phyloP scores from a whole-genome alignment of 2,113 vertebrate species.

The Connochaetes taurinus region DNA sequence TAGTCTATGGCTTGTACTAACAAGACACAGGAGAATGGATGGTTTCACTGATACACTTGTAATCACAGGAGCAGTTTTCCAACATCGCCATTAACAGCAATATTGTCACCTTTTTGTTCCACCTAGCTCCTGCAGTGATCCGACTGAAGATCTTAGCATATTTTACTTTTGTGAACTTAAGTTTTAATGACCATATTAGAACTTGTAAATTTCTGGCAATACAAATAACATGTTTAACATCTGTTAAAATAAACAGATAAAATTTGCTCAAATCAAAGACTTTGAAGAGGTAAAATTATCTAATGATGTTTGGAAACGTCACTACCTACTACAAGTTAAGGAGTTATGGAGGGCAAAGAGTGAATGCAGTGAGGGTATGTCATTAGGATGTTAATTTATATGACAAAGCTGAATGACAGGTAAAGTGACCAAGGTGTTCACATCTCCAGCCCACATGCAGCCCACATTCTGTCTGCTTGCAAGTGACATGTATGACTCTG shows the following conservation, averaged over 20 bases:
- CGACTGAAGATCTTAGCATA: neutral
- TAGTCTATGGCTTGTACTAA: neutral
- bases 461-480: neutral
- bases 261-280: neutral
- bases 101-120: accelerated
- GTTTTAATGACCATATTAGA: neutral
- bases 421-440: neutral
- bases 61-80: neutral
- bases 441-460: neutral
- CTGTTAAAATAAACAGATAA: neutral
- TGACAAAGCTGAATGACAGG: neutral
- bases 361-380: neutral
- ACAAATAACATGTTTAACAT: neutral
- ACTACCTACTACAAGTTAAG: neutral
- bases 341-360: neutral
- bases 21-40: neutral
- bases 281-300: neutral
- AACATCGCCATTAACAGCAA: neutral
- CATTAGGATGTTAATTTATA: neutral
- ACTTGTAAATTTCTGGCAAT: neutral
- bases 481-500: neutral
- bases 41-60: neutral
- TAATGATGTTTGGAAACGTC: neutral
- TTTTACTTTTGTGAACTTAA: neutral
- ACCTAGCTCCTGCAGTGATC: neutral